A percentile compares a stretch with the other conserved stretches of the same genome.
These are phyloP conservation scores for Nerophis ophidion DNA, from an alignment of 2,113 vertebrate genomes.

Conservation along the genomic window DNA sequence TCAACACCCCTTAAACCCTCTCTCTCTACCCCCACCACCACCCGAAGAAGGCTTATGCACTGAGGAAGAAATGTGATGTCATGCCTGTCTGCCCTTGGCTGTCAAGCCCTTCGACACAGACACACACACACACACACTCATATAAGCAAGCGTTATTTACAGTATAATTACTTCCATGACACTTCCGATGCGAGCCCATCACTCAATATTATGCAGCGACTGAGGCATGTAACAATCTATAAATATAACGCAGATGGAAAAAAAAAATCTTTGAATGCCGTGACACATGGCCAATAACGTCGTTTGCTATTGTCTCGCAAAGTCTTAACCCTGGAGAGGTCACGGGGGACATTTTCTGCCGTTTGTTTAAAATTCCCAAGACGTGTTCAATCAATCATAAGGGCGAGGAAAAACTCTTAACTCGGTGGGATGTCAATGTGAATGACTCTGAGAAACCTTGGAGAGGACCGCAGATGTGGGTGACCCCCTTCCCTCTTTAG, in stretches of 20 bases:
- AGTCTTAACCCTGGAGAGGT: not conserved
- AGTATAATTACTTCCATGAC: constrained; percentile 60
- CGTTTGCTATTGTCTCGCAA: constrained; percentile 2
- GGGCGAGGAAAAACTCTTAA: no score
- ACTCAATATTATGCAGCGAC: constrained; percentile 50
- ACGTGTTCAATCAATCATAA: no score
- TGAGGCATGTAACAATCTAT: constrained; percentile 36
- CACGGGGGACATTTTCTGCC: no score
- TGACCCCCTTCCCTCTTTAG: no score
- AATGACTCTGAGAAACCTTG: no score
- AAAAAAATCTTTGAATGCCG: constrained; percentile 21
- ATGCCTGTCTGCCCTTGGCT: constrained; percentile 57
- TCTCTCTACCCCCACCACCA: constrained; percentile 4
- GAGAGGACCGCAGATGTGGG: no score
- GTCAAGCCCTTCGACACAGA: constrained; percentile 42
- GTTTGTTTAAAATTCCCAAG: no score
- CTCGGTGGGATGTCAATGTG: no score
- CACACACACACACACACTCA: constrained; percentile 29
- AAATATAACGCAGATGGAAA: constrained; percentile 21
- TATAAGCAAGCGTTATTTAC: constrained; percentile 48
- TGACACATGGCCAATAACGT: constrained; percentile 10
- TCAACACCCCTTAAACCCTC: constrained; percentile 25
- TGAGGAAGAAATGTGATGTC: constrained; percentile 53
- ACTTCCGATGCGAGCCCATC: constrained; percentile 50
- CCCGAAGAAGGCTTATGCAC: constrained; percentile 38